Evolutionary conservation across 2,797 vertebrate species (phyloP).

Genomic region (Trachurus trachurus): DNA sequence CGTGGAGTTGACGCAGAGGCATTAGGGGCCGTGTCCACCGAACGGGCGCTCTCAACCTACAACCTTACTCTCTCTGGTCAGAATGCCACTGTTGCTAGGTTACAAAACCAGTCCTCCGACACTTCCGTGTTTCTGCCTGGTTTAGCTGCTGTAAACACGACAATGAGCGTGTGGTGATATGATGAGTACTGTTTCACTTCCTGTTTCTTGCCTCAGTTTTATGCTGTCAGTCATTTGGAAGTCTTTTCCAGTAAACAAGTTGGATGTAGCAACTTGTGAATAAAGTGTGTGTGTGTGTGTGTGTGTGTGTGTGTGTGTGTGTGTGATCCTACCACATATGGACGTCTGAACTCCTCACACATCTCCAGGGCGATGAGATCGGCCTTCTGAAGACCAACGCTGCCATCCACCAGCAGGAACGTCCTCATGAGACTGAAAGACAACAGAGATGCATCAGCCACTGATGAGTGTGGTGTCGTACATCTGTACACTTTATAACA

Average conservation of each 20-base stretch:
- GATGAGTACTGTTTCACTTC: background rate
- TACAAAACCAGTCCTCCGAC: too few relatives aligned
- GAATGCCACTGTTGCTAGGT: too few relatives aligned
- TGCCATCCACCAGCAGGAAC: slow-evolving; percentile 93
- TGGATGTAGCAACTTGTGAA: background rate
- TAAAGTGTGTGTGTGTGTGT: background rate
- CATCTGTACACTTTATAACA: too few relatives aligned
- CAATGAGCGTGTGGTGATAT: too few relatives aligned
- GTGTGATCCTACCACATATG: slow-evolving; percentile 89
- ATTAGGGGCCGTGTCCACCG: too few relatives aligned
- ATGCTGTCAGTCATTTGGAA: background rate
- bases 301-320: background rate
- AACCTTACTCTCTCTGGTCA: too few relatives aligned
- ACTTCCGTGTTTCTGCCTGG: too few relatives aligned
- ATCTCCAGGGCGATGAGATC: slow-evolving; percentile 93
- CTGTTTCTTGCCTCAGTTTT: background rate
- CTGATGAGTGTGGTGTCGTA: too few relatives aligned
- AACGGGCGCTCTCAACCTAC: too few relatives aligned
- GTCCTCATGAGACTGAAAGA: slow-evolving; percentile 90
- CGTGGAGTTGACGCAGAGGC: too few relatives aligned
- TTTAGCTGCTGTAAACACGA: too few relatives aligned
- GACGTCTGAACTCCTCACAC: slow-evolving; percentile 94
- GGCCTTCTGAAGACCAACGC: slow-evolving; percentile 87
- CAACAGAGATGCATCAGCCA: background rate
- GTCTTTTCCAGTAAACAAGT: background rate